These are phyloP conservation scores for Argyrosomus japonicus DNA, from an alignment of 2,113 vertebrate genomes.

Conservation along the genomic window DNA sequence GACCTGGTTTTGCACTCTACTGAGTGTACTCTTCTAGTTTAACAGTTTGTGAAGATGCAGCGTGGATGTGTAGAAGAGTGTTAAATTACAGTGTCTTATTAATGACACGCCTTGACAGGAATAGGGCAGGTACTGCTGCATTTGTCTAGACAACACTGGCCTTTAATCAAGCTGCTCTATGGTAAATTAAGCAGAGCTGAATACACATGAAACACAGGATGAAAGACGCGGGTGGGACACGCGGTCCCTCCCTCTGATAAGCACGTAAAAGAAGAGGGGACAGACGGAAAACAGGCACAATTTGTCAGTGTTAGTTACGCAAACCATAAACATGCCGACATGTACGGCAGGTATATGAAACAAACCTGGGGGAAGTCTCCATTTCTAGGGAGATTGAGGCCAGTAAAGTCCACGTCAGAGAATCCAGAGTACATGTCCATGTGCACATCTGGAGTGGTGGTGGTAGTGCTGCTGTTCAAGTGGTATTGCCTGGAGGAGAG, in stretches of 20 bases:
- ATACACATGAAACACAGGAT: constrained; percentile 51
- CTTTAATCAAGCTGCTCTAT: constrained; percentile 64
- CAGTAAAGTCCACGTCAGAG: constrained; percentile 74
- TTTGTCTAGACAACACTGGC: constrained; percentile 66
- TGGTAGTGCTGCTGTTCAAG: constrained; percentile 78
- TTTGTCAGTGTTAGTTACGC: not conserved
- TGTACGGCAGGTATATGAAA: constrained; percentile 14
- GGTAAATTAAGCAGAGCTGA: constrained; percentile 47
- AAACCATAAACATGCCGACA: not conserved
- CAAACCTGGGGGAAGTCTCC: constrained; percentile 84
- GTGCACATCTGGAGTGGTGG: constrained; percentile 76
- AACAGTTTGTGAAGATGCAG: not conserved
- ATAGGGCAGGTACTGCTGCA: constrained; percentile 45
- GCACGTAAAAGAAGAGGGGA: not conserved
- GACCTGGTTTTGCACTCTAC: too few relatives aligned
- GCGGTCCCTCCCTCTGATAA: constrained; percentile 19
- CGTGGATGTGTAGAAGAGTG: not conserved
- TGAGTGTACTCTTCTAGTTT: too few relatives aligned
- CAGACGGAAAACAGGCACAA: not conserved
- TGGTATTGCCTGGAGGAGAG: constrained; percentile 80
- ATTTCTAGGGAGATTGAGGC: constrained; percentile 69
- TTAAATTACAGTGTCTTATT: constrained; percentile 46
- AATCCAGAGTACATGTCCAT: constrained; percentile 80
- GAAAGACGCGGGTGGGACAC: constrained; percentile 44
- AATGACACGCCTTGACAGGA: constrained; percentile 65